Conservation (phyloP, 2,888 invertebrate genomes). For the Spilarctia lutea region DNA sequence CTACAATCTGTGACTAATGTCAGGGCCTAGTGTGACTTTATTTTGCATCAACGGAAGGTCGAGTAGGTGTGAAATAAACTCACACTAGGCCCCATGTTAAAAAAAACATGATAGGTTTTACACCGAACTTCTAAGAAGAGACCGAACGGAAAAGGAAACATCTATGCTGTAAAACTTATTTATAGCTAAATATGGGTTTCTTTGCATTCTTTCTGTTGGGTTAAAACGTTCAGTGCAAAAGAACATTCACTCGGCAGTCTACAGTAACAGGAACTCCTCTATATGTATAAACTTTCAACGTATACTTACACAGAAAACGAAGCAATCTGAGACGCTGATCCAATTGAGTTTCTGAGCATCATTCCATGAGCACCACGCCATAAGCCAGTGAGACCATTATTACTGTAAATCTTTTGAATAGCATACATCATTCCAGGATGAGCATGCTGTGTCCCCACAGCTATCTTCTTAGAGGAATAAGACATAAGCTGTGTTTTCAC, state of each 20-base stretch:
- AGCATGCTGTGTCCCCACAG: constrained; percentile 95
- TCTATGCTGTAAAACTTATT: too few species aligned
- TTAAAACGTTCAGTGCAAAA: too few species aligned
- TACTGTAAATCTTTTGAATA: constrained; percentile 85
- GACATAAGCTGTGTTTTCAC: constrained; percentile 96
- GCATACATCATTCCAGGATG: constrained; percentile 90
- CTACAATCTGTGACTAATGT: background rate
- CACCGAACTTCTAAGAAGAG: too few species aligned
- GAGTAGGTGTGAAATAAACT: too few species aligned
- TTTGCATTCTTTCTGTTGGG: too few species aligned
- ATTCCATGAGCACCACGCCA: constrained; percentile 93
- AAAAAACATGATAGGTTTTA: too few species aligned
- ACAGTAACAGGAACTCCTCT: too few species aligned
- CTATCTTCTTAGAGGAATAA: constrained; percentile 90
- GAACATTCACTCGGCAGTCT: background rate
- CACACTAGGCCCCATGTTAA: too few species aligned
- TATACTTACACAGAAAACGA: constrained; percentile 88
- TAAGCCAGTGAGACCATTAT: constrained; percentile 83
- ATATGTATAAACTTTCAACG: background rate
- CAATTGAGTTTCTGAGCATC: constrained; percentile 92
- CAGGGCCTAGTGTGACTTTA: too few species aligned
- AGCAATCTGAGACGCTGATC: constrained; percentile 94
- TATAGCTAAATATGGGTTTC: too few species aligned
- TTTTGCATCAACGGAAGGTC: too few species aligned
- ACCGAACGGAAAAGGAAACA: too few species aligned